phyloP scores from a whole-genome alignment of 2,113 vertebrate genomes.

The Apus apus region DNA sequence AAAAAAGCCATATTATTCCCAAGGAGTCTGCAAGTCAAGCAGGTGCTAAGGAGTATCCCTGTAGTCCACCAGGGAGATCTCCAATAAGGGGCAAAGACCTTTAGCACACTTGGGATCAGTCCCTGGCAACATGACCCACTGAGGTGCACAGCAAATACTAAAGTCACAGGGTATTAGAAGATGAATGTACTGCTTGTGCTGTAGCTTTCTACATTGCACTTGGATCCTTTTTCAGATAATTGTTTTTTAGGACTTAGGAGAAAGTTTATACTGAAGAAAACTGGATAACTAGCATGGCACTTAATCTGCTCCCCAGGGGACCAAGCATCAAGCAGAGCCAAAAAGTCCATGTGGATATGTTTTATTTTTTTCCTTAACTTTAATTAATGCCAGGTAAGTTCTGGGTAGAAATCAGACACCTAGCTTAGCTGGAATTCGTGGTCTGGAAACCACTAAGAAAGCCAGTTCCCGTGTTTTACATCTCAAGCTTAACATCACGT shows the following conservation, averaged over 20 bases:
- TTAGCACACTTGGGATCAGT: not conserved
- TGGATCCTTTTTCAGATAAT: not conserved
- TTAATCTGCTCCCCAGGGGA: not conserved
- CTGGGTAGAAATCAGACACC: slow-evolving; percentile 41
- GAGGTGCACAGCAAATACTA: not conserved
- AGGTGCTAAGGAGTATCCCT: not conserved
- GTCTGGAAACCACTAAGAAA: slow-evolving; percentile 58
- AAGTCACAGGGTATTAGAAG: not conserved
- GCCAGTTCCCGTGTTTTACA: slow-evolving; percentile 27
- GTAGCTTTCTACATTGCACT: not conserved
- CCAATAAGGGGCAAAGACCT: not conserved
- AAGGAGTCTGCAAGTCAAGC: not conserved
- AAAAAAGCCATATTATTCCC: not conserved
- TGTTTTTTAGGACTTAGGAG: not conserved
- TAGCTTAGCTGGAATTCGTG: slow-evolving; percentile 65
- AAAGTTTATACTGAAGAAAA: not conserved
- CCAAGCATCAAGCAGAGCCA: not conserved
- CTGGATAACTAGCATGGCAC: not conserved
- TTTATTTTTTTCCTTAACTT: not conserved
- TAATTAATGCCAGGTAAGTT: slow-evolving; percentile 55
- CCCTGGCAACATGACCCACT: not conserved
- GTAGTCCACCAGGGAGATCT: not conserved
- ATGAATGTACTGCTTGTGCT: not conserved
- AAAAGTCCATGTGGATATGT: not conserved
- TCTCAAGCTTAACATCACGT: slow-evolving; percentile 28